phyloP scores from a whole-genome alignment of 2,113 vertebrate species.

The Burhinus oedicnemus region DNA sequence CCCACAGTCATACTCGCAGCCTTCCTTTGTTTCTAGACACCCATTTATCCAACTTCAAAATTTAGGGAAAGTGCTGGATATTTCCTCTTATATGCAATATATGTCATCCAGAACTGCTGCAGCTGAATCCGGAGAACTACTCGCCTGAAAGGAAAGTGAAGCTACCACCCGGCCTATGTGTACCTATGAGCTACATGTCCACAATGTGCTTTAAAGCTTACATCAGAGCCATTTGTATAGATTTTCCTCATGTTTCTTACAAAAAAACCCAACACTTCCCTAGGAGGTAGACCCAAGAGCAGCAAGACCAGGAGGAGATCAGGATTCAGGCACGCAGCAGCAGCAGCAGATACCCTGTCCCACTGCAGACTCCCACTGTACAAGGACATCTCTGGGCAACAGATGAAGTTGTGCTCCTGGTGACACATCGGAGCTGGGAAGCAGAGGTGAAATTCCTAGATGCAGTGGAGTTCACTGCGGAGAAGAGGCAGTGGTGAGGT shows the following conservation, averaged over 20 bases:
- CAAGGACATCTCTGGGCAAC: not conserved
- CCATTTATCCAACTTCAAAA: not conserved
- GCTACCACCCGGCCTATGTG: not conserved
- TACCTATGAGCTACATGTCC: not conserved
- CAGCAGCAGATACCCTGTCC: not conserved
- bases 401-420: not conserved
- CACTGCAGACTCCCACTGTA: rapidly evolving
- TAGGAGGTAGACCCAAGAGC: not conserved
- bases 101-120: not conserved
- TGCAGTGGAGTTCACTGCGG: not conserved
- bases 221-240: not conserved
- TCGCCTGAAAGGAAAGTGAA: not conserved
- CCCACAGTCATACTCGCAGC: not conserved
- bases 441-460: not conserved
- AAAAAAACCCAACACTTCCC: not conserved
- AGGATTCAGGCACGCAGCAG: not conserved
- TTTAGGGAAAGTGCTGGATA: not conserved
- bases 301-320: not conserved
- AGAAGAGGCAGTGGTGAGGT: not conserved
- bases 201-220: not conserved
- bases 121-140: not conserved
- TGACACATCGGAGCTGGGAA: not conserved
- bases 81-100: not conserved
- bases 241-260: not conserved
- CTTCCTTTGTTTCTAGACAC: not conserved